Base-by-base conservation (phyloP, 2,888 invertebrate species). In the Drosophila sordidula region DNA sequence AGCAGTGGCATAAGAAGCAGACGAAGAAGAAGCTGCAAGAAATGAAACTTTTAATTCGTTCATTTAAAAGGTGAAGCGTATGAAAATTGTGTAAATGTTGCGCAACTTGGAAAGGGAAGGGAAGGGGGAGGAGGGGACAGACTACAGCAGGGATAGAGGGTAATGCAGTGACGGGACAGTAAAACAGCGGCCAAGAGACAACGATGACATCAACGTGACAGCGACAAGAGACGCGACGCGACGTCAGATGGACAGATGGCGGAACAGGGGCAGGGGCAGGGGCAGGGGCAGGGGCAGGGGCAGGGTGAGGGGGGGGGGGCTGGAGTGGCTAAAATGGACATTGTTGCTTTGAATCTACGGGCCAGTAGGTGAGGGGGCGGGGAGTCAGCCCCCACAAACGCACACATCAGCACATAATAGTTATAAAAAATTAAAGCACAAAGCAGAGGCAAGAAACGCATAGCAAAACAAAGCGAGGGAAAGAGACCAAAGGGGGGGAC, bases 41-140 rank as follows among this genome's bases (percentile, higher is more conserved):
- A 81, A 73, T 68, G 70, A 82, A 85, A 82, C 83, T 83, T 83
- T 83, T 83, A 83, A 83, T 83, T 83, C 75, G 86, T 80, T 86
- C 78, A 82, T 83, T 85, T 83, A 80, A 85, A 82, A 83, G 83
- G 83, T 86, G 83, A 82, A 83, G 80, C 75, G 86, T 76, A 86
- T 86, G 83, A 80, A 83, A 86, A 83, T 83, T 80, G 78, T 73
- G 75, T 70, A 82, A 83, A 83, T 71, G 64, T 76, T 65, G 67
- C 71, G 68, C 69, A 75, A 32, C 25, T 52, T 70, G 45, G 16
- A 14, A 16, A 38, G 9, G 6, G 12, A 29, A 9, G 9, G 9
- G 9, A 9, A 34, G 34, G 34, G 42, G 12, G 25, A n/a, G 8
- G 42, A 8, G 36, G 42, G 45, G n/a, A 18, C 6, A 38, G 36